Evolutionary conservation across 2,797 vertebrate species (phyloP), one percentile per base, ranked within the genome.

Genomic region (Eremophila alpestris): DNA sequence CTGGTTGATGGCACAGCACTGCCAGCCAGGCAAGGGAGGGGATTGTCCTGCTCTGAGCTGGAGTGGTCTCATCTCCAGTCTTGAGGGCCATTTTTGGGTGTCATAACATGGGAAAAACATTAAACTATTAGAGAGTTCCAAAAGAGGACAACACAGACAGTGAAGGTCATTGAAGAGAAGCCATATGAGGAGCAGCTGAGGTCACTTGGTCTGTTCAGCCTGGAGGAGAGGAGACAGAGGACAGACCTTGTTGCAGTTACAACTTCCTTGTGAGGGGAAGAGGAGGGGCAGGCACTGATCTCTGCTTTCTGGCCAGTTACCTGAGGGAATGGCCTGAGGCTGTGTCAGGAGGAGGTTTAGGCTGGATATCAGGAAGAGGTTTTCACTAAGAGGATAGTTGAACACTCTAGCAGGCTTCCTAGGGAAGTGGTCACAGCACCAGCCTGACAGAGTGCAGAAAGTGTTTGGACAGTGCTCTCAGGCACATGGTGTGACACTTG

Each of bases 21-120:
- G 0, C 21, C 34, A 81, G 21, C 22, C 0, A 0, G 6, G 32
- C 6, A 10, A n/a, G 16, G 23, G 38, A 49, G 8, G 40, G 41
- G 6, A 18, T 38, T 75, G 36, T 62, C 9, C 32, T 1, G 0
- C 43, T 52, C 27, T 62, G 56, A 8, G 5, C 48, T 49, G 10
- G 11, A 2, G 16, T 1, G 1, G 8, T 7, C 43, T 43, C 70
- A 26, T 16, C 27, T 62, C 3, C 0, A 43, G n/a, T 55, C 2
- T n/a, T 24, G 19, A 11, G 27, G 11, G 2, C 36, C 21, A 34
- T 8, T 68, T 52, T 55, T 32, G 18, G 19, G 16, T 46, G 11
- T 7, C 41, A 38, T 11, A n/a, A 8, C 29, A 30, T 17, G 7
- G 46, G 5, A 68, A 56, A n/a, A 43, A 21, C 14, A 9, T 24